Conservation (phyloP, 2,888 invertebrate genomes). For the Phaonia tiefii region DNA sequence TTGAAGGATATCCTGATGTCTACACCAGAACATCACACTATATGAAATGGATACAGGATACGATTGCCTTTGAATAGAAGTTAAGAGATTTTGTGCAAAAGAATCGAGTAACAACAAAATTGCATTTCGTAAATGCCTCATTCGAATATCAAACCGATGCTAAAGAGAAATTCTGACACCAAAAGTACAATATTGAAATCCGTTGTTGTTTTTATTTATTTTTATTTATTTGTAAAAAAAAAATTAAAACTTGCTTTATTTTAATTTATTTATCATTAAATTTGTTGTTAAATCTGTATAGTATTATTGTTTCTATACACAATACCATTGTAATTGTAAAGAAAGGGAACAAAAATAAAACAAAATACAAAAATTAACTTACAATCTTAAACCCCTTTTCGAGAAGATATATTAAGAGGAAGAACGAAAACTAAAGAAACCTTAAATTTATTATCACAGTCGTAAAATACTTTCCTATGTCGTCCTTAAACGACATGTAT, state of each 20-base stretch:
- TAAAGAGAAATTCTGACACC: slow-evolving; percentile 31
- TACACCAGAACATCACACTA: slow-evolving; percentile 92
- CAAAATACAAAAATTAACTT: slow-evolving; percentile 29
- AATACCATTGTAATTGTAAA: slow-evolving; percentile 24
- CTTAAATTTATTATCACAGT: slow-evolving; percentile 66
- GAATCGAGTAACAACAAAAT: slow-evolving; percentile 2
- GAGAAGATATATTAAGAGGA: background rate
- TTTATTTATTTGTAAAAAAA: slow-evolving; percentile 51
- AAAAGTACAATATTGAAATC: slow-evolving; percentile 55
- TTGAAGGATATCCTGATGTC: slow-evolving; percentile 93
- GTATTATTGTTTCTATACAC: slow-evolving; percentile 11
- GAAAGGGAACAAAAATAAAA: slow-evolving; percentile 1
- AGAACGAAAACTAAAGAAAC: slow-evolving; percentile 35
- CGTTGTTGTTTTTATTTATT: slow-evolving; percentile 59
- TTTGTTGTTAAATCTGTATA: slow-evolving; percentile 24
- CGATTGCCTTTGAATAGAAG: slow-evolving; percentile 76
- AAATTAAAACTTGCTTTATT: slow-evolving; percentile 48
- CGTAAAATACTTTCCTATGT: slow-evolving; percentile 54
- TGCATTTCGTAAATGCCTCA: slow-evolving; percentile 30
- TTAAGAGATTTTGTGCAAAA: too few relatives aligned
- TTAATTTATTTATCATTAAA: slow-evolving; percentile 63
- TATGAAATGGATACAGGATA: slow-evolving; percentile 88
- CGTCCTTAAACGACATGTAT: slow-evolving; percentile 1
- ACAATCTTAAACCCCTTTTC: slow-evolving; percentile 21
- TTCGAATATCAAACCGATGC: slow-evolving; percentile 1